These are phyloP conservation scores for Trochalopteron elliotii DNA, from an alignment of 2,113 vertebrate species.

Conservation along the genomic window DNA sequence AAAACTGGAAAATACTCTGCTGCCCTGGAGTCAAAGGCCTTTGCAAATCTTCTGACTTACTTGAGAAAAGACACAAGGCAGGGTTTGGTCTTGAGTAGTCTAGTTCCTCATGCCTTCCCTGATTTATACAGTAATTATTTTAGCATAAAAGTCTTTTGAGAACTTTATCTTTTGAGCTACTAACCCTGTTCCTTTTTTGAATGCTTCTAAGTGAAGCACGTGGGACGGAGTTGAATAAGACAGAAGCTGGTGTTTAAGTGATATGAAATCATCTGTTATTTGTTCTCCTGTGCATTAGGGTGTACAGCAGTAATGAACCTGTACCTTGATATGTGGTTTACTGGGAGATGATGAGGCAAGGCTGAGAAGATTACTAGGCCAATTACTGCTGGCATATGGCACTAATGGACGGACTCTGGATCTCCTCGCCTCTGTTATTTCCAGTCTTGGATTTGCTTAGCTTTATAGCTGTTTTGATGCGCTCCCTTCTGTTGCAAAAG, in stretches of 20 bases:
- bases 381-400: background rate
- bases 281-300: background rate
- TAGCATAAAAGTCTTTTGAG: background rate
- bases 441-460: background rate
- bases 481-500: background rate
- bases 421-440: background rate
- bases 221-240: background rate
- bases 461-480: background rate
- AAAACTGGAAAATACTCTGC: slow-evolving; percentile 41
- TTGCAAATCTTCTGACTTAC: background rate
- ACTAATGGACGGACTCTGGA: background rate
- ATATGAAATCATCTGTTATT: background rate
- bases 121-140: background rate
- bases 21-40: background rate
- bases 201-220: background rate
- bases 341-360: background rate
- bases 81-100: background rate
- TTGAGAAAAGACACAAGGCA: background rate
- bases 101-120: background rate
- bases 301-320: background rate
- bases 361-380: background rate
- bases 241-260: background rate
- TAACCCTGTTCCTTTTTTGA: background rate
- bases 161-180: background rate
- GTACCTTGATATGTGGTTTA: background rate